Evolutionary conservation across 35 echinoderm and acorn worm species (phyloP).

Genomic region (Lytechinus pictus): DNA sequence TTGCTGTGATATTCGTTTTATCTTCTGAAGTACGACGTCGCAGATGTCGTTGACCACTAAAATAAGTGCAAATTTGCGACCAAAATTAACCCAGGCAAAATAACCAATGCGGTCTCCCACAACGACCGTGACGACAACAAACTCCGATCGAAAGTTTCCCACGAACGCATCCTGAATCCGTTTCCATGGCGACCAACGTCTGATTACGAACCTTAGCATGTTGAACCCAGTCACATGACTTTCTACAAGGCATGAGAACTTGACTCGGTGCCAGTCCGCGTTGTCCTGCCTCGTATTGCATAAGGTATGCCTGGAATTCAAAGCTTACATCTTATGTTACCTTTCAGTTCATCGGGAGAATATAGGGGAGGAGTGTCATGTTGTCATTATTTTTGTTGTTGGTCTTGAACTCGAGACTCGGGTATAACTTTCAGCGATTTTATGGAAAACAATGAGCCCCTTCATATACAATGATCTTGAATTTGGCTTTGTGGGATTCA

Average conservation of each 20-base stretch:
- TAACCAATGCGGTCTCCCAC: neutral
- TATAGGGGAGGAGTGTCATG: neutral
- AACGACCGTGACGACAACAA: neutral
- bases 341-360: neutral
- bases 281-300: slow-evolving; percentile 1
- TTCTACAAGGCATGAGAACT: neutral
- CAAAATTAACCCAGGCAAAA: neutral
- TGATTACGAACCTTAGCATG: neutral
- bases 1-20: too few species aligned
- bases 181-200: neutral
- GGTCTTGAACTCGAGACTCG: neutral
- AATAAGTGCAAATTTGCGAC: neutral
- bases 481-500: neutral
- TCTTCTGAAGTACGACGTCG: neutral
- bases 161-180: neutral
- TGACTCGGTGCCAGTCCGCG: slow-evolving; percentile 14
- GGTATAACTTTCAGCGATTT: neutral
- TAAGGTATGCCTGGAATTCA: slow-evolving; percentile 22
- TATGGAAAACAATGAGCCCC: neutral
- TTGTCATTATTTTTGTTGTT: neutral
- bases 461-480: neutral
- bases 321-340: slow-evolving; percentile 2
- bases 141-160: neutral
- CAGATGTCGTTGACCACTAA: neutral
- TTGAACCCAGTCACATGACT: neutral